Evolutionary conservation across 2,113 vertebrate genomes (phyloP).

Genomic region (Typhlomys cinereus): DNA sequence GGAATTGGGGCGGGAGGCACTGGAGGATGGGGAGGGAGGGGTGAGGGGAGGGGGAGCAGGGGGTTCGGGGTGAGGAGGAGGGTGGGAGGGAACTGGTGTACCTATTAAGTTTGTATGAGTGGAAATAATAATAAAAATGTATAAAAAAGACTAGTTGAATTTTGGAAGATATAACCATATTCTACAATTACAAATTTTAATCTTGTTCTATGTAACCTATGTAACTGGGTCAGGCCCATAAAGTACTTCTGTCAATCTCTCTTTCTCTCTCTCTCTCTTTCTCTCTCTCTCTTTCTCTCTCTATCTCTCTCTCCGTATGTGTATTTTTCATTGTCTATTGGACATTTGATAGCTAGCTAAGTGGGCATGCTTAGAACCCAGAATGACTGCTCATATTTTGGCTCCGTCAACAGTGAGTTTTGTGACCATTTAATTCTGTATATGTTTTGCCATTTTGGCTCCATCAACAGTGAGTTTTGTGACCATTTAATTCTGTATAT

Average conservation of each 20-base stretch:
- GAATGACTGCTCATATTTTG: neutral
- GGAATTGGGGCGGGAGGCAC: too few relatives aligned
- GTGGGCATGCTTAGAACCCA: neutral
- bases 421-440: neutral
- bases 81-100: too few relatives aligned
- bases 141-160: neutral
- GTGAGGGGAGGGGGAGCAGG: too few relatives aligned
- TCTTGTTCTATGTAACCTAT: neutral
- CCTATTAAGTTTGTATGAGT: too few relatives aligned
- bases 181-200: neutral
- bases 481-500: neutral
- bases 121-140: too few relatives aligned
- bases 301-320: neutral
- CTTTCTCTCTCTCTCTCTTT: too few relatives aligned
- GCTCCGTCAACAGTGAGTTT: neutral
- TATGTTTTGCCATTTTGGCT: too few relatives aligned
- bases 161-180: neutral
- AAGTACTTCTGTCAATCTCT: neutral
- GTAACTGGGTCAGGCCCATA: neutral
- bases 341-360: neutral
- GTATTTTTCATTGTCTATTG: neutral
- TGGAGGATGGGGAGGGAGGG: too few relatives aligned
- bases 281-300: too few relatives aligned
- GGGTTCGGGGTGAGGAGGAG: too few relatives aligned
- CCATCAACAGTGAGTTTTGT: neutral